These are phyloP conservation scores for Antheraea yamamai DNA, from an alignment of 2,888 invertebrate species.

Conservation along the genomic window DNA sequence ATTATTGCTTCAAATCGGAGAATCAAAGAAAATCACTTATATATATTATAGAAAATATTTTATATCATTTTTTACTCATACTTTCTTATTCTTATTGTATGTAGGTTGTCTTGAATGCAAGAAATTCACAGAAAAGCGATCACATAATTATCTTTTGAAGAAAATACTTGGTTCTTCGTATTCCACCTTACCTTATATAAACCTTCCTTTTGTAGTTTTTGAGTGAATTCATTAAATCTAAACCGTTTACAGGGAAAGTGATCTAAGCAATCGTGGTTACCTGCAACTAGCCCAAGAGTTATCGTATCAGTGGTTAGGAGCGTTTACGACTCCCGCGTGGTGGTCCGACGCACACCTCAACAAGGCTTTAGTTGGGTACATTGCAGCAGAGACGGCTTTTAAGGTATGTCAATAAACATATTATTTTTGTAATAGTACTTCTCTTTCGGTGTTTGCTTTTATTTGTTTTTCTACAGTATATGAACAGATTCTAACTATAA, in stretches of 20 bases:
- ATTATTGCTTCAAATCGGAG: too few relatives aligned
- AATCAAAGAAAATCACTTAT: too few relatives aligned
- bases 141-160: not conserved
- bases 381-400: slow-evolving; percentile 87
- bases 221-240: slow-evolving; percentile 63
- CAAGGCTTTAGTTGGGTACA: slow-evolving; percentile 88
- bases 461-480: not conserved
- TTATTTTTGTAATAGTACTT: not conserved
- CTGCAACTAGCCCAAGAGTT: slow-evolving; percentile 87
- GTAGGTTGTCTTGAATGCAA: too few relatives aligned
- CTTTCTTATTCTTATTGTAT: too few relatives aligned
- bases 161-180: not conserved
- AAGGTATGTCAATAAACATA: slow-evolving; percentile 72
- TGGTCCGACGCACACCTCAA: slow-evolving; percentile 90
- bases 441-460: not conserved
- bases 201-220: not conserved
- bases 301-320: slow-evolving; percentile 91
- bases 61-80: too few relatives aligned
- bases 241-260: slow-evolving; percentile 85
- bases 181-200: not conserved
- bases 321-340: slow-evolving; percentile 88
- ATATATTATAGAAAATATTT: too few relatives aligned
- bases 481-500: not conserved
- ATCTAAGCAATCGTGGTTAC: slow-evolving; percentile 84
- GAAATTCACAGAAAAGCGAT: not conserved